These are phyloP conservation scores for Thumatha senex DNA, from an alignment of 2,888 invertebrate species.

Conservation along the genomic window DNA sequence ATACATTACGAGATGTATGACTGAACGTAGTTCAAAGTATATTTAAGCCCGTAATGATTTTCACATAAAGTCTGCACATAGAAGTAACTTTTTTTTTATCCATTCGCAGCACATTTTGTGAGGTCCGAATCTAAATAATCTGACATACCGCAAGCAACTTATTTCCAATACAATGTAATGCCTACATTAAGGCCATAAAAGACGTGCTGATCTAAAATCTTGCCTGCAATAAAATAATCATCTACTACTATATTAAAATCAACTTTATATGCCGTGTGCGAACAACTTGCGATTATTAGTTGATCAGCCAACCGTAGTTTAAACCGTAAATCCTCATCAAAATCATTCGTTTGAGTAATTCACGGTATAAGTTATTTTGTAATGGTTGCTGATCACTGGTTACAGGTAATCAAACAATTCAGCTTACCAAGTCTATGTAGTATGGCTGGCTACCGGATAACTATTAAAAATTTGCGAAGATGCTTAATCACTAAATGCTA, in stretches of 20 bases:
- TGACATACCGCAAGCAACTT: too few relatives aligned
- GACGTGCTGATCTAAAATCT: background rate
- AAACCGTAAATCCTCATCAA: constrained; percentile 3
- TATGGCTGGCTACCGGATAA: background rate
- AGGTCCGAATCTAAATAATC: too few relatives aligned
- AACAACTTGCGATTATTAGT: constrained; percentile 29
- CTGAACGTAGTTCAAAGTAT: too few relatives aligned
- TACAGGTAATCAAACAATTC: background rate
- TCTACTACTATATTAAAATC: background rate
- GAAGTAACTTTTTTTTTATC: too few relatives aligned
- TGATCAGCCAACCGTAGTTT: background rate
- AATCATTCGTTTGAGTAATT: constrained; percentile 6
- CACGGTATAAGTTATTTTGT: background rate
- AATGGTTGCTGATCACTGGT: background rate
- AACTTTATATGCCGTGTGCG: background rate
- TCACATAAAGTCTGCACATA: too few relatives aligned
- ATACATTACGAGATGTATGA: too few relatives aligned
- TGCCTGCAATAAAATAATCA: background rate
- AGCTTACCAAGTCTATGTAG: background rate
- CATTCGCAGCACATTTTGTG: too few relatives aligned
- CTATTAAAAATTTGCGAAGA: background rate
- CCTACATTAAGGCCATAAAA: background rate
- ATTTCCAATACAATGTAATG: background rate
- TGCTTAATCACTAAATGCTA: background rate
- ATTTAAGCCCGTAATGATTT: too few relatives aligned